Conservation (phyloP, 2,888 invertebrate genomes). For the Oligia fasciuncula region DNA sequence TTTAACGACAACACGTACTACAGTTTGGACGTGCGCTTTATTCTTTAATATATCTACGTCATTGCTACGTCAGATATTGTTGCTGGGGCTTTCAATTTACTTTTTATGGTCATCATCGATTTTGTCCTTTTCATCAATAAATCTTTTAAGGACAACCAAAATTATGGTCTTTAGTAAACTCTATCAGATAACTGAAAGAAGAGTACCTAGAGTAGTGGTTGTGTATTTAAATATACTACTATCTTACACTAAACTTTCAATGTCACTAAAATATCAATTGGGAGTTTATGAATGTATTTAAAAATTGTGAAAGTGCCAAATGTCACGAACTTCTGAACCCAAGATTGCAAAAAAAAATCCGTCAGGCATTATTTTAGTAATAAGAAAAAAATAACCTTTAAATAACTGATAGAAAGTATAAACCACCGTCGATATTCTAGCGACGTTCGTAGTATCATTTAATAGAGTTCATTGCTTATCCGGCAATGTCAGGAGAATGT, state of each 20-base stretch:
- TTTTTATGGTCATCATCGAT: neutral
- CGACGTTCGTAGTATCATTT: constrained; percentile 52
- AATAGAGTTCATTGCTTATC: constrained; percentile 65
- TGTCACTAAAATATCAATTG: neutral
- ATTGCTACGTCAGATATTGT: constrained; percentile 46
- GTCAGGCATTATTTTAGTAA: neutral
- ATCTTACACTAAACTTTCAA: neutral
- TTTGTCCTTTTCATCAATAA: neutral
- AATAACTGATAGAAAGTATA: constrained; percentile 33
- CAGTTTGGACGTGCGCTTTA: constrained; percentile 37
- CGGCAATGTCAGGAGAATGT: constrained; percentile 68
- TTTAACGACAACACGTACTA: constrained; percentile 47
- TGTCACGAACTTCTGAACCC: neutral
- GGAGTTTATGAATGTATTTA: neutral
- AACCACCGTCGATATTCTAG: constrained; percentile 31
- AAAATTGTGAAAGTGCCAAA: neutral
- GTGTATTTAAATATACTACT: neutral
- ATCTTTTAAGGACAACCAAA: neutral
- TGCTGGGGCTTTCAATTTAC: constrained; percentile 21
- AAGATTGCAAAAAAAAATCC: neutral
- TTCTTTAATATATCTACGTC: constrained; percentile 46
- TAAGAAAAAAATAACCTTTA: neutral
- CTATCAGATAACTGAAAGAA: neutral
- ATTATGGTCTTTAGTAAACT: neutral
- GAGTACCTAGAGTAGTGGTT: neutral